Percentiles rank a stretch among this genome's conserved stretches.
Conservation (phyloP, 2,888 invertebrate species). For the Cataglyphis cursor region DNA sequence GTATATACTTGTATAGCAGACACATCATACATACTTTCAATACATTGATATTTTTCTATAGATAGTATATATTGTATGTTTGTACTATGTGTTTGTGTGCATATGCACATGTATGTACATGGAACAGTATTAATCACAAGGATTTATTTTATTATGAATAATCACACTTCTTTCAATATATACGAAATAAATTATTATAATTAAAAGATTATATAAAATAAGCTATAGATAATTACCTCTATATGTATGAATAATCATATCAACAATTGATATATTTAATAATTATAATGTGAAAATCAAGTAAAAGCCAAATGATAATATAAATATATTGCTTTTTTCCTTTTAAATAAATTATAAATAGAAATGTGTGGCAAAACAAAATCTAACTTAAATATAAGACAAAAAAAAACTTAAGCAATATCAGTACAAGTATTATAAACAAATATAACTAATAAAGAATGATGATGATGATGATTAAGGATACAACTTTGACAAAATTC, state of each 20-base stretch:
- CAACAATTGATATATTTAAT: constrained; percentile 8
- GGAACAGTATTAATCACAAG: constrained; percentile 28
- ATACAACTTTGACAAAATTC: not conserved
- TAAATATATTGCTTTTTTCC: constrained; percentile 73
- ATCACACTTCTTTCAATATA: constrained; percentile 60
- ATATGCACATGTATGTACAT: not conserved
- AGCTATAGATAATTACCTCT: constrained; percentile 34
- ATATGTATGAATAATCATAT: constrained; percentile 22
- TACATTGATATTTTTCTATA: constrained; percentile 3
- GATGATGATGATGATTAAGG: constrained; percentile 49
- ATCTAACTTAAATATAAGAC: constrained; percentile 44
- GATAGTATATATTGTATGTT: not conserved
- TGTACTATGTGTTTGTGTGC: not conserved
- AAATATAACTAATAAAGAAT: constrained; percentile 35
- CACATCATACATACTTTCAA: constrained; percentile 6
- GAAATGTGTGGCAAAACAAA: constrained; percentile 77
- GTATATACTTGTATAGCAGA: constrained; percentile 23
- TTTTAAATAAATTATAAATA: constrained; percentile 80
- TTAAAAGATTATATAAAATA: constrained; percentile 53
- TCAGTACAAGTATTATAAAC: not conserved
- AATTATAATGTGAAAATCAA: constrained; percentile 33
- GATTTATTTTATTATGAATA: constrained; percentile 57
- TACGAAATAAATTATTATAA: constrained; percentile 60
- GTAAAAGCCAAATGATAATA: constrained; percentile 31
- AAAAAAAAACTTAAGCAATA: constrained; percentile 25